Evolutionary conservation across 2,888 invertebrate genomes (phyloP), one percentile per base, ranked within the genome.

Genomic region (Thysanoteuthis rhombus): DNA sequence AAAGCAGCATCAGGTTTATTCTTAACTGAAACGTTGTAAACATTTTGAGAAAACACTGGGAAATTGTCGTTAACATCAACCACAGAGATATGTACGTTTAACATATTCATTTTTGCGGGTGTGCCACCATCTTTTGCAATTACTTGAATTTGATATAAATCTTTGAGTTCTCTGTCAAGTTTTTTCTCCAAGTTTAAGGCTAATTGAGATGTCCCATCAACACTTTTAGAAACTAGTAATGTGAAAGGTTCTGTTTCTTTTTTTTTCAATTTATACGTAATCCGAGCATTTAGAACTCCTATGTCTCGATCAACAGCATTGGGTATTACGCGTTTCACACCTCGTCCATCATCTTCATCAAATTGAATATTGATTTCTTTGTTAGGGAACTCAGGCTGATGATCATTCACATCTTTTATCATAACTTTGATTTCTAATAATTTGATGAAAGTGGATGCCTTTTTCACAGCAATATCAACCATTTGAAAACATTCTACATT

Each of bases 81-180:
- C 16, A 95, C 94, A 0, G 94, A 93, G 25, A 95, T 93, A 75
- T 95, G 95, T 1, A 95, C 94, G 25, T 93, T 91, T 28, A 95
- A 93, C 0, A 94, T 94, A 12, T 95, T 95, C 38, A 92, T 93
- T 58, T 94, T 93, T 8, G 95, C 94, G 10, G 95, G 95, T 36
- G 93, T 89, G 5, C 95, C 95, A 4, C 95, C 95, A 93, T 95
- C 95, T 92, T 94, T 95, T 5, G 95, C 95, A n/a, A 95, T 94
- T 40, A 95, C 93, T n/a, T 94, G 93, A 89, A 96, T 93, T 42
- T 94, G 93, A 93, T 96, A 96, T 6, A 93, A 94, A 93, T 95
- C 95, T 45, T 94, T 94, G 2, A 32, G 75, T 93, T 96, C 96
- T 39, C 96, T 93, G 93, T 96, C 94, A 93, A 96, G 93, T 92